A percentile compares a stretch with the other conserved stretches of the same genome.
These are phyloP conservation scores for Heterotis niloticus DNA, from an alignment of 2,113 vertebrate genomes.

Conservation along the genomic window DNA sequence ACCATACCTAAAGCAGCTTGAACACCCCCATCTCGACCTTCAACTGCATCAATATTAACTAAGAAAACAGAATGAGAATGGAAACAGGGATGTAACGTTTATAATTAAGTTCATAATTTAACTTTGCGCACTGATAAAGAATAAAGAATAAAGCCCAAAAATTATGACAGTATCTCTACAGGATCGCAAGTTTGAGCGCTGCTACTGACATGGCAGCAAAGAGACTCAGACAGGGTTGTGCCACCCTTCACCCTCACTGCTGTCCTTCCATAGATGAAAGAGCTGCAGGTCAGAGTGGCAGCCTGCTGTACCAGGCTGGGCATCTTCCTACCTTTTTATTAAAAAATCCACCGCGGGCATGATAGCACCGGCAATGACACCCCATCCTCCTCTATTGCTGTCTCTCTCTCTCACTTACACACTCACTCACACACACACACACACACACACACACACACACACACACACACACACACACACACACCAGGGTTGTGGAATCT, in stretches of 20 bases:
- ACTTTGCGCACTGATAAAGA: too few relatives aligned
- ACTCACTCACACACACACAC: too few relatives aligned
- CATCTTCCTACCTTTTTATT: not conserved
- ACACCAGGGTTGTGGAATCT: not conserved
- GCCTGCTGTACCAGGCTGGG: not conserved
- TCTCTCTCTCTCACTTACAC: not conserved
- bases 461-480: not conserved
- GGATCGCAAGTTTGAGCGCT: too few relatives aligned
- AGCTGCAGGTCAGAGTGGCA: not conserved
- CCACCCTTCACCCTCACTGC: not conserved
- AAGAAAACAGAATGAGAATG: not conserved
- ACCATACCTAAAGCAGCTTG: not conserved
- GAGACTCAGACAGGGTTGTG: too few relatives aligned
- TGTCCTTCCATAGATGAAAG: not conserved
- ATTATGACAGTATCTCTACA: too few relatives aligned
- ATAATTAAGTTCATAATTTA: too few relatives aligned
- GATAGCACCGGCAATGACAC: too few relatives aligned
- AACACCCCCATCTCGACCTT: not conserved
- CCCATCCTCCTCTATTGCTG: not conserved
- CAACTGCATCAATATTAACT: not conserved
- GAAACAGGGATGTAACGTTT: too few relatives aligned
- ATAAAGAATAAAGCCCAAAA: too few relatives aligned
- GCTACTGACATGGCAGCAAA: too few relatives aligned
- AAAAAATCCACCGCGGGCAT: constrained; percentile 23
- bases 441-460: too few relatives aligned